phyloP scores from a whole-genome alignment of 2,113 vertebrate genomes.

The Labeo rohita region DNA sequence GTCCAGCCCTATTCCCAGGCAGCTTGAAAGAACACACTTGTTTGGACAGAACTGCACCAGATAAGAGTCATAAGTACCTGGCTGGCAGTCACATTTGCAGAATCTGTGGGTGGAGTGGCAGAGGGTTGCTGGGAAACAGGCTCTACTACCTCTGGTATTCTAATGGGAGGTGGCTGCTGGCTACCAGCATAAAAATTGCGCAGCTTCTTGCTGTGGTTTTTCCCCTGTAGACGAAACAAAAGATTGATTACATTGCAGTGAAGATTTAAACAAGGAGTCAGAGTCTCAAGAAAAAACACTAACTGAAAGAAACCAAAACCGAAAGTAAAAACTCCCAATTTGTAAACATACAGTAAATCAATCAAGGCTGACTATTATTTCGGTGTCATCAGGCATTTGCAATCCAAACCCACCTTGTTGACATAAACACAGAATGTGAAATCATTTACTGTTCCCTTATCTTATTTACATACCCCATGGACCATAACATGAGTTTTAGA shows the following conservation, averaged over 20 bases:
- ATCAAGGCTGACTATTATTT: neutral
- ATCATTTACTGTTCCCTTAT: neutral
- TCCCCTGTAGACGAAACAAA: conserved; percentile 82
- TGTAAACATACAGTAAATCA: neutral
- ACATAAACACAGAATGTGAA: neutral
- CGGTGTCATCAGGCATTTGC: neutral
- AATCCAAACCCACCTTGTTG: neutral
- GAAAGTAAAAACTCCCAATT: neutral
- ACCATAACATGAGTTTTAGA: neutral
- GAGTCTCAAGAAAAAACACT: neutral
- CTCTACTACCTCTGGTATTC: conserved; percentile 83
- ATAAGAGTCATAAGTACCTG: conserved; percentile 75
- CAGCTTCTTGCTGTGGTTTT: conserved; percentile 97
- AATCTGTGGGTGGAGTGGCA: conserved; percentile 76
- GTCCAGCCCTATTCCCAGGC: neutral
- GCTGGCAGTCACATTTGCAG: conserved; percentile 67
- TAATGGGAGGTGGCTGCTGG: conserved; percentile 88
- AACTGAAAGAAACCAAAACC: neutral
- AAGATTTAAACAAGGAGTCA: neutral
- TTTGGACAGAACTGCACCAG: neutral
- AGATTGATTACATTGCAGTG: neutral
- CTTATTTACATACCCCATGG: neutral
- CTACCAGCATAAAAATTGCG: conserved; percentile 96
- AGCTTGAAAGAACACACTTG: neutral
- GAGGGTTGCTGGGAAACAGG: conserved; percentile 76